Base-by-base conservation (phyloP, 2,797 vertebrate species). In the Passerculus sandwichensis region DNA sequence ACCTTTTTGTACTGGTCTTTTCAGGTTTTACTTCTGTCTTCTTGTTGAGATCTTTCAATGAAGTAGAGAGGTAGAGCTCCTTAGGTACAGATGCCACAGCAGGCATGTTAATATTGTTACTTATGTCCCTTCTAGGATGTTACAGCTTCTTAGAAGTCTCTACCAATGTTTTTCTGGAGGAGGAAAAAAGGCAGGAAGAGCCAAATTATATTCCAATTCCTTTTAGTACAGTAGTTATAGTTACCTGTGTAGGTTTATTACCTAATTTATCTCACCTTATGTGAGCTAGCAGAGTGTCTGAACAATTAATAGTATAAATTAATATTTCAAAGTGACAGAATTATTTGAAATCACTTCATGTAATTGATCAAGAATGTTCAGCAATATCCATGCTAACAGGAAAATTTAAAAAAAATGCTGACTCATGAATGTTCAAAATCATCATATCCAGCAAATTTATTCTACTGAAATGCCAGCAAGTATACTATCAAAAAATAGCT, bases 11-110 rank as follows among this genome's bases (percentile, higher is more conserved):
- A 97, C 98, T 99, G 3, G 97, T 98, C 97, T 99, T 99, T 40
- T 99, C 99, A 8, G 98, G 97, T 96, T 99, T 99, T 47, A 99
- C 96, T 97, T 99, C 99, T 89, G 99, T 99, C 96, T 99, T 99
- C 97, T 99, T 99, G 89, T 99, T 99, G 88, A 99, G 99, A 57
- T 99, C 99, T 84, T 99, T 98, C 94, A 99, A 91, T 73, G 99
- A 99, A 45, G 99, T 98, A 94, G 98, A 99, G 92, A 99, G 98
- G 93, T 99, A 99, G 13, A 99, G 98, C 80, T 99, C 99, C 97
- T 99, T 99, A 96, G 98, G 98, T 91, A 98, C 98, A 15, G 98
- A 98, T 72, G 99, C 98, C 77, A 99, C 98, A 25, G 98, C 98
- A 97, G 99, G 99, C 99, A 99, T 99, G 97, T 94, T 98, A 97